phyloP scores from a whole-genome alignment of 92 coral and sea anemone genomes.

The Porites cylindrica region DNA sequence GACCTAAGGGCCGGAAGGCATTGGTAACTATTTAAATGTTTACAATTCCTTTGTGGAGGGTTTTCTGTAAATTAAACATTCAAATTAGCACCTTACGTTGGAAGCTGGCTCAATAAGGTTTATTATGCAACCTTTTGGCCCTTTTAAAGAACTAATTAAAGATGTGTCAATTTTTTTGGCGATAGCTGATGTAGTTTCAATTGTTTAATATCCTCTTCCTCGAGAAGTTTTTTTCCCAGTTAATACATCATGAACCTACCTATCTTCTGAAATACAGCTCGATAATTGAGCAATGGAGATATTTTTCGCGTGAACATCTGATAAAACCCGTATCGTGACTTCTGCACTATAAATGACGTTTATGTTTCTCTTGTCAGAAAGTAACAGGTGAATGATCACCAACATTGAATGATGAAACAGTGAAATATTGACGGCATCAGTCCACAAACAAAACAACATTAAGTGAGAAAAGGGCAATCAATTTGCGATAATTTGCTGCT shows the following conservation, averaged over 20 bases:
- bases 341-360: neutral
- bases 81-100: constrained; percentile 6
- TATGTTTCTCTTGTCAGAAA: constrained; percentile 37
- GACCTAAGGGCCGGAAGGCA: constrained; percentile 48
- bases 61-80: constrained; percentile 40
- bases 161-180: no score
- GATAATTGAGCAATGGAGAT: neutral
- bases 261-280: neutral
- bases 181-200: neutral
- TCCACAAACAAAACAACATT: constrained; percentile 28
- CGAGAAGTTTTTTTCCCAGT: neutral
- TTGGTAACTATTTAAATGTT: constrained; percentile 52
- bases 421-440: constrained; percentile 36
- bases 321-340: constrained; percentile 28
- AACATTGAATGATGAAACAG: constrained; percentile 46
- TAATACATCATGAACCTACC: neutral
- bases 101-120: neutral
- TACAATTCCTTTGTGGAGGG: constrained; percentile 42
- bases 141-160: no score
- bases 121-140: no score
- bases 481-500: neutral
- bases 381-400: constrained; percentile 43
- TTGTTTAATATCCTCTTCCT: neutral
- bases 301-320: neutral
- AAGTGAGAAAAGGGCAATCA: constrained; percentile 32